These are phyloP conservation scores for Tenualosa ilisha DNA, from an alignment of 2,797 vertebrate species.

Conservation along the genomic window DNA sequence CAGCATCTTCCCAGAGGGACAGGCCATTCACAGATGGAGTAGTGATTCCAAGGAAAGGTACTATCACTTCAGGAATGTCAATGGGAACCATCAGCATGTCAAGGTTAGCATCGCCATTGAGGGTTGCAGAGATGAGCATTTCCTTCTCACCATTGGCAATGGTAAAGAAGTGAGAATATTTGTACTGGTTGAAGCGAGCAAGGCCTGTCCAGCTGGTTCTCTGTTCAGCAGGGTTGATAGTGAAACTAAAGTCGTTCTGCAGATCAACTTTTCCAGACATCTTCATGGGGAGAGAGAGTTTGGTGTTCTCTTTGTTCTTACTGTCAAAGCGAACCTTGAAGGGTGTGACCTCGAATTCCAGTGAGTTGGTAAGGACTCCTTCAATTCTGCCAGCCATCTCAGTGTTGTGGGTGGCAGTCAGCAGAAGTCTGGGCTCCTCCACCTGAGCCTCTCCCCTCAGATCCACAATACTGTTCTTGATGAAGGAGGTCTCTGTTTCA, in stretches of 20 bases:
- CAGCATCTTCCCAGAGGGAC: slow-evolving; percentile 85
- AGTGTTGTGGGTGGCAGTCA: slow-evolving; percentile 78
- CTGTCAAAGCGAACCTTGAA: slow-evolving; percentile 75
- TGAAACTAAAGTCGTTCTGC: slow-evolving; percentile 82
- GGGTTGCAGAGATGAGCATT: slow-evolving; percentile 70
- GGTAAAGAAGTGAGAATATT: slow-evolving; percentile 81
- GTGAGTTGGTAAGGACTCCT: slow-evolving; percentile 80
- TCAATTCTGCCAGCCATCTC: slow-evolving; percentile 75
- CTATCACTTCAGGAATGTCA: slow-evolving; percentile 78
- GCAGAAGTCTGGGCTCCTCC: slow-evolving; percentile 76
- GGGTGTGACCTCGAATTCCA: slow-evolving; percentile 73
- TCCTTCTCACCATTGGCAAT: slow-evolving; percentile 78
- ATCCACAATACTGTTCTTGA: slow-evolving; percentile 77
- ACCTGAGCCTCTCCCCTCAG: slow-evolving; percentile 73
- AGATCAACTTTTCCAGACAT: slow-evolving; percentile 85
- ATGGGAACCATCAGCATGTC: slow-evolving; percentile 81
- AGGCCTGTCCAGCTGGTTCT: slow-evolving; percentile 79
- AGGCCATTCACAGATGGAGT: slow-evolving; percentile 72
- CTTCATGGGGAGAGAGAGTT: slow-evolving; percentile 82
- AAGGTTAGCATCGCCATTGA: slow-evolving; percentile 87
- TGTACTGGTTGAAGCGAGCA: slow-evolving; percentile 89
- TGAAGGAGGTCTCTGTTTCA: slow-evolving; percentile 78
- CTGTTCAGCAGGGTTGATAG: slow-evolving; percentile 78
- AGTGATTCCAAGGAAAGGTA: slow-evolving; percentile 74
- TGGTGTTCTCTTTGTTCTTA: slow-evolving; percentile 84